Percentiles rank a stretch among this genome's conserved stretches.
Conservation (phyloP, 2,113 vertebrate genomes). For the Pipra filicauda region DNA sequence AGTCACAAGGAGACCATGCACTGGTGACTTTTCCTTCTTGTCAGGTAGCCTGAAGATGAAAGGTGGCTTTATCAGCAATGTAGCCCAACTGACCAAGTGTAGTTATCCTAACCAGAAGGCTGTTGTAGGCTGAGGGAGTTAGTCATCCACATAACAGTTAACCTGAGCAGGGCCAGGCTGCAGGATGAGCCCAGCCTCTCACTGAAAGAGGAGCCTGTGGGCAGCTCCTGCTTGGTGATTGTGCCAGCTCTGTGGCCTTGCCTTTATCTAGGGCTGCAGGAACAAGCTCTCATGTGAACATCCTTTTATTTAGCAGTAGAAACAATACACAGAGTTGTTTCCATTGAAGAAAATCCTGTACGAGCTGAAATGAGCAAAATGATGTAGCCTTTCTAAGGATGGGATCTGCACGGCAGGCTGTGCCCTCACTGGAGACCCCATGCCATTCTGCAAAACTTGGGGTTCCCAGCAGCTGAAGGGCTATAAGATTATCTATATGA, state of each 20-base stretch:
- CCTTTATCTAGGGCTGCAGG: not conserved
- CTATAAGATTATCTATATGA: not conserved
- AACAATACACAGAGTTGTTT: not conserved
- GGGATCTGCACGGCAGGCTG: not conserved
- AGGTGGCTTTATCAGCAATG: not conserved
- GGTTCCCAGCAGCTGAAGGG: not conserved
- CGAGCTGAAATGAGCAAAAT: not conserved
- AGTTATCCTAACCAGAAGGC: not conserved
- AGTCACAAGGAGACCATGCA: not conserved
- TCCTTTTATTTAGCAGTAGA: not conserved
- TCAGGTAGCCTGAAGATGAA: not conserved
- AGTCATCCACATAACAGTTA: rapidly evolving
- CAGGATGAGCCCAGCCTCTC: not conserved
- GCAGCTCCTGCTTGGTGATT: not conserved
- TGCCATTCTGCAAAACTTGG: rapidly evolving
- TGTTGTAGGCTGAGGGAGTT: not conserved
- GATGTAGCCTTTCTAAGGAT: not conserved
- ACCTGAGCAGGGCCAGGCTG: not conserved
- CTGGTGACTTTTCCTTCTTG: not conserved
- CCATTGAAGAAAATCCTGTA: not conserved
- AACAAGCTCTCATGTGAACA: not conserved
- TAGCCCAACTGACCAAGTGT: not conserved
- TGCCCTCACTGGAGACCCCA: rapidly evolving
- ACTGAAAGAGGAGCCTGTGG: not conserved
- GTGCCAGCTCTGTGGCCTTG: not conserved